phyloP scores from a whole-genome alignment of 2,888 invertebrate species.

The Caenorhabditis drosophilae region DNA sequence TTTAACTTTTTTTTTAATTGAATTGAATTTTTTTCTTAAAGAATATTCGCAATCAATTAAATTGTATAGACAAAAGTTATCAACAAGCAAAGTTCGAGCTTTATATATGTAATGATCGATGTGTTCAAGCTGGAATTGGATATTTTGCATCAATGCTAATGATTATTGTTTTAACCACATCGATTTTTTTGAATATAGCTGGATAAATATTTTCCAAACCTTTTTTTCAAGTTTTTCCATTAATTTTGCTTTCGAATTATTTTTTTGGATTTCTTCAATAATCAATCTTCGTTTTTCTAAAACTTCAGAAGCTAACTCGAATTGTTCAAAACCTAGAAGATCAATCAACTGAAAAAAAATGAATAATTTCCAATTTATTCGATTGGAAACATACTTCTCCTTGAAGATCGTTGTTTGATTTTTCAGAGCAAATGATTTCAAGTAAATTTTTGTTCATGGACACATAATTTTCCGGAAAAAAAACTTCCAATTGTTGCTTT shows the following conservation, averaged over 20 bases:
- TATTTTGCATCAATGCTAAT: slow-evolving; percentile 32
- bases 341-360: no score
- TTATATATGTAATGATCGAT: slow-evolving; percentile 44
- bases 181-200: no score
- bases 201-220: slow-evolving; percentile 12
- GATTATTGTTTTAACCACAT: slow-evolving; percentile 12
- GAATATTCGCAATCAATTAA: no score
- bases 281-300: slow-evolving; percentile 74
- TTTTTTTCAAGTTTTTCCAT: slow-evolving; percentile 12
- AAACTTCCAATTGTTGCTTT: background rate
- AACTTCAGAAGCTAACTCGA: slow-evolving; percentile 79
- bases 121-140: slow-evolving; percentile 41
- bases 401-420: slow-evolving; percentile 45
- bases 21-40: background rate
- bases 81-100: slow-evolving; percentile 20
- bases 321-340: slow-evolving; percentile 83
- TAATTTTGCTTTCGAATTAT: no score
- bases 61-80: no score
- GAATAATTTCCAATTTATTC: no score
- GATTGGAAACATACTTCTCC: slow-evolving; percentile 44
- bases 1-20: background rate
- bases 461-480: slow-evolving; percentile 17
- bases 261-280: slow-evolving; percentile 29
- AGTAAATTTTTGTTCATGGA: slow-evolving; percentile 15
- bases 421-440: slow-evolving; percentile 14